Evolutionary conservation across 2,113 vertebrate genomes (phyloP), one percentile per base, ranked within the genome.

Genomic region (Nematolebias whitei): DNA sequence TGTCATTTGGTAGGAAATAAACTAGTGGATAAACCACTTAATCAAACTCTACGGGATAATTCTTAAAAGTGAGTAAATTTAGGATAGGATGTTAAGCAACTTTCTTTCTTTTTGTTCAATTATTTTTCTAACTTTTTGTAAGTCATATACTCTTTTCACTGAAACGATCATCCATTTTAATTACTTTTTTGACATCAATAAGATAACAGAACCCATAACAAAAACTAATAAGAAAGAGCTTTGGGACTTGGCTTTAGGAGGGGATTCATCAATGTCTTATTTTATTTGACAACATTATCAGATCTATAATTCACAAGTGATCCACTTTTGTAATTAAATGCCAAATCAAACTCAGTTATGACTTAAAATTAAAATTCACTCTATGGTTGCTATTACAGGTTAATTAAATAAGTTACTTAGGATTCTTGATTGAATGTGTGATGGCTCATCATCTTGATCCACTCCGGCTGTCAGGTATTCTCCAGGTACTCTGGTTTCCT

Each of bases 261-360:
- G 13, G 4, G 22, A 26, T 29, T 39, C 56, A 40, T 24, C 13
- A 39, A 40, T 32, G 5, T 23, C 24, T 5, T 7, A 18, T 60
- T 69, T 61, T 29, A 61, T 14, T 39, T 50, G 39, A 68, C 41
- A 63, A 51, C 54, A 58, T 49, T 19, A 63, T 63, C 29, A 19
- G 64, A 74, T 55, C 51, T 51, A 77, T 23, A 73, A 68, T 79
- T 82, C 74, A 80, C 51, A 41, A 9, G 64, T 40, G 44, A 47
- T 24, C 39, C 10, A 15, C 59, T 43, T 54, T 53, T 44, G 49
- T 83, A 82, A 88, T 83, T 68, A 85, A 85, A 80, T 59, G 69
- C 72, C 56, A 63, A 60, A 83, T 66, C 77, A 80, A 85, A 61
- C 54, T 13, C 14, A 22, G 24, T 57, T 43, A 45, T 63, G 29